These are phyloP conservation scores for Laupala kohalensis DNA, from an alignment of 1,140 invertebrate species.

Conservation along the genomic window DNA sequence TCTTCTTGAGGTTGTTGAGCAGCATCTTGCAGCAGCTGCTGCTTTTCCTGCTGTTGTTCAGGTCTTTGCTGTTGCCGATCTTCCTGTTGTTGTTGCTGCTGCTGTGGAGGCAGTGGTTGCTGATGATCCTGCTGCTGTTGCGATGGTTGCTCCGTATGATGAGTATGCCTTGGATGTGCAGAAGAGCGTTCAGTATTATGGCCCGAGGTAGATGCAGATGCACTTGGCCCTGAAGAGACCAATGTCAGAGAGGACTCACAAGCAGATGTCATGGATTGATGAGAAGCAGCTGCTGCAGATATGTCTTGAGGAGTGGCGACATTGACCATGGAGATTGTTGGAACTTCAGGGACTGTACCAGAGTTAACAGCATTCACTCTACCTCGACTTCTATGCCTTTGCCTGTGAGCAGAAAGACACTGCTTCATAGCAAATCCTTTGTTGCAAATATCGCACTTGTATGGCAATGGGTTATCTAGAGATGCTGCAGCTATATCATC, in stretches of 20 bases:
- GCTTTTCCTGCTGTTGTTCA: slow-evolving; percentile 20
- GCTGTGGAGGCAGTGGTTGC: slow-evolving; percentile 12
- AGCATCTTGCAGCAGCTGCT: slow-evolving; percentile 23
- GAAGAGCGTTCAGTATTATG: neutral
- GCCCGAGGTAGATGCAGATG: neutral
- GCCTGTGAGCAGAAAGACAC: slow-evolving; percentile 34
- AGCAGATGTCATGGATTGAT: too few relatives aligned
- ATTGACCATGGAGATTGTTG: slow-evolving; percentile 15
- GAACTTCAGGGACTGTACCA: slow-evolving; percentile 19
- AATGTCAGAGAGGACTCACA: slow-evolving; percentile 9
- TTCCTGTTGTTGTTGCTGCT: slow-evolving; percentile 10
- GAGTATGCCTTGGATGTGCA: neutral
- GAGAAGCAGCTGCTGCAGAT: too few relatives aligned
- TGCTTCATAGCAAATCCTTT: slow-evolving; percentile 38
- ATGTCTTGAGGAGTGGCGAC: neutral
- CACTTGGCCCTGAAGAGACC: neutral
- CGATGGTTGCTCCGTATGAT: slow-evolving; percentile 11
- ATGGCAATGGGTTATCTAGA: slow-evolving; percentile 30
- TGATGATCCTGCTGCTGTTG: slow-evolving; percentile 14
- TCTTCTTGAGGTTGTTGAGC: slow-evolving; percentile 29
- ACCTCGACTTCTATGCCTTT: slow-evolving; percentile 29
- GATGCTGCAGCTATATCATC: slow-evolving; percentile 6
- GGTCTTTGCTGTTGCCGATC: slow-evolving; percentile 16
- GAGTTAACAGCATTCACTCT: neutral
- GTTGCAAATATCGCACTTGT: slow-evolving; percentile 39